Evolutionary conservation across 1,140 invertebrate species (phyloP).

Genomic region (Hesperophylax magnus): DNA sequence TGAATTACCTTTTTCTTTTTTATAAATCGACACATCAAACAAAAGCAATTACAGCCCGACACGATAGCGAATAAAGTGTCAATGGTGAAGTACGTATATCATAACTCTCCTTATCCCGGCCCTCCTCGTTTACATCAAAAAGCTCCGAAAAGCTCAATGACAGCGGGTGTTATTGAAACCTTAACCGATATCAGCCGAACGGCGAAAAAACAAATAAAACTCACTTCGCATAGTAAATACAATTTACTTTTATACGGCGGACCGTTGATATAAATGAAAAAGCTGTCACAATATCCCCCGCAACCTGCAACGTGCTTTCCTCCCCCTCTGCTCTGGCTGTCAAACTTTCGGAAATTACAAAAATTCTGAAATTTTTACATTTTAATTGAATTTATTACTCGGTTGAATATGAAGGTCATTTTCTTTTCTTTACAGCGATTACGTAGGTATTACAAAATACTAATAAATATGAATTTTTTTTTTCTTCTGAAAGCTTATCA

Average conservation of each 20-base stretch:
- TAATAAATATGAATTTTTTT: too few relatives aligned
- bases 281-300: conserved; percentile 55
- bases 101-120: neutral
- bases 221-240: conserved; percentile 53
- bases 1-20: too few relatives aligned
- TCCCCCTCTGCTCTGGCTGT: neutral
- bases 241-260: conserved; percentile 50
- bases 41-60: too few relatives aligned
- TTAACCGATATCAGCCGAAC: conserved; percentile 45
- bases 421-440: too few relatives aligned
- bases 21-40: too few relatives aligned
- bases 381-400: too few relatives aligned
- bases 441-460: too few relatives aligned
- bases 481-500: too few relatives aligned
- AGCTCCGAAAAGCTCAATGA: conserved; percentile 37
- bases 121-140: conserved; percentile 10
- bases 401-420: too few relatives aligned
- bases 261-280: conserved; percentile 56
- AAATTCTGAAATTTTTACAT: too few relatives aligned
- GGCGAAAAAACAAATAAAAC: conserved; percentile 47
- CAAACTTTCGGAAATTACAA: too few relatives aligned
- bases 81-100: neutral
- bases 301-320: neutral
- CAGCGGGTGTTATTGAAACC: conserved; percentile 43
- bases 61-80: too few relatives aligned